Base-by-base conservation (phyloP, 2,888 invertebrate genomes). In the Celastrina argiolus region DNA sequence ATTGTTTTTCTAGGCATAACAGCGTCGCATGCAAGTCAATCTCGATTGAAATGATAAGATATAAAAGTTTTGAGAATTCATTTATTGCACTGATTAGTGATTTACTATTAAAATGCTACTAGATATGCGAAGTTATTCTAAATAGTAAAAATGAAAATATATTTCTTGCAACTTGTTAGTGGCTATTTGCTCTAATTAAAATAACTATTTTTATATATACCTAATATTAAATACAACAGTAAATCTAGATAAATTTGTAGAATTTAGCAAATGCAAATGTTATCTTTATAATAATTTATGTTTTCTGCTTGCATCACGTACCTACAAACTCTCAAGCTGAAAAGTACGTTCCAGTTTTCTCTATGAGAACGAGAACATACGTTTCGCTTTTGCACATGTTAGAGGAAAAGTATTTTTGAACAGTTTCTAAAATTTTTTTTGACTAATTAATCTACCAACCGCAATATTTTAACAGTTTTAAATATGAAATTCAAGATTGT, bases 1-100 rank as follows among this genome's bases (percentile, higher is more conserved):
- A 18, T 22, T n/a, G 5, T 5, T 41, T 14, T 41, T 14, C n/a
- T 1, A 41, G 4, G 22, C 12, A 14, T 51, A 22, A 26, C 51
- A 26, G 10, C 12, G 51, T 51, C 51, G 22, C 22, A 26, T 51
- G 51, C 22, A 58, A 28, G 31, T 58, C n/a, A 58, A 22, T 51
- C 31, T 58, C 16, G n/a, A 31, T 58, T 58, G 14, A 31, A 58
- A 31, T 31, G 31, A 58, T 31, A 58, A 58, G 58, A 56, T 28
- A 56, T 56, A 56, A 26, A 28, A n/a, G 58, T 8, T 31, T n/a
- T 58, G 2, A 31, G 28, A 31, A 31, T 31, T 56, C 6, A 8
- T 31, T 31, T 58, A n/a, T 16, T n/a, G 58, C 10, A 31, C 16
- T 31, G n/a, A 31, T 58, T 31, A 58, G 5, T 45, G 18, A 45